These are phyloP conservation scores for Ondatra zibethicus DNA, from an alignment of 2,113 vertebrate genomes.

Conservation along the genomic window DNA sequence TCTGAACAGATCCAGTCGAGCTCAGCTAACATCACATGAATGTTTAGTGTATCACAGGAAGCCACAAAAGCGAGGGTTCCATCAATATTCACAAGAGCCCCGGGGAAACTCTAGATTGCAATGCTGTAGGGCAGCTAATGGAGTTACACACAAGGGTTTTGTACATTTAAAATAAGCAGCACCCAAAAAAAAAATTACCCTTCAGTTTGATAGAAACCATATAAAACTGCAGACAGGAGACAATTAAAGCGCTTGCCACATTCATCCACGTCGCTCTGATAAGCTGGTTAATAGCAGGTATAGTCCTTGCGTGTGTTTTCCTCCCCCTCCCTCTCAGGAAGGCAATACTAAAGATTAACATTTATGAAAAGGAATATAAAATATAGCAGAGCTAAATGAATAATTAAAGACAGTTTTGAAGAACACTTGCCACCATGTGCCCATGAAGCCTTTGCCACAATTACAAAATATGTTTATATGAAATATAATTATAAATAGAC, in stretches of 20 bases:
- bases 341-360: slow-evolving; percentile 90
- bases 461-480: slow-evolving; percentile 84
- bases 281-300: slow-evolving; percentile 90
- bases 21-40: slow-evolving; percentile 92
- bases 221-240: slow-evolving; percentile 89
- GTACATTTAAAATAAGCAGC: slow-evolving; percentile 98
- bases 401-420: slow-evolving; percentile 89
- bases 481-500: slow-evolving; percentile 83
- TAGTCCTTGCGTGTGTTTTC: slow-evolving; percentile 56
- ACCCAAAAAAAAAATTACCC: slow-evolving; percentile 88
- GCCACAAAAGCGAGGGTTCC: slow-evolving; percentile 91
- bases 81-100: slow-evolving; percentile 99
- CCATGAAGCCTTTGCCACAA: slow-evolving; percentile 73
- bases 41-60: slow-evolving; percentile 92
- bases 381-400: slow-evolving; percentile 87
- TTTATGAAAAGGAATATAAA: slow-evolving; percentile 89
- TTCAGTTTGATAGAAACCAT: slow-evolving; percentile 91
- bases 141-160: slow-evolving; percentile 97
- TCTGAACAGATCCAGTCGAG: slow-evolving; percentile 90
- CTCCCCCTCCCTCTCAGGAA: neutral
- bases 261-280: slow-evolving; percentile 85
- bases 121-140: slow-evolving; percentile 96
- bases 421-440: slow-evolving; percentile 85
- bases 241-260: slow-evolving; percentile 87
- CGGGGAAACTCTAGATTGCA: slow-evolving; percentile 97